A percentile compares a stretch with the other conserved stretches of the same genome.
phyloP scores from a whole-genome alignment of 1,140 invertebrate species.

The Ostrea edulis region DNA sequence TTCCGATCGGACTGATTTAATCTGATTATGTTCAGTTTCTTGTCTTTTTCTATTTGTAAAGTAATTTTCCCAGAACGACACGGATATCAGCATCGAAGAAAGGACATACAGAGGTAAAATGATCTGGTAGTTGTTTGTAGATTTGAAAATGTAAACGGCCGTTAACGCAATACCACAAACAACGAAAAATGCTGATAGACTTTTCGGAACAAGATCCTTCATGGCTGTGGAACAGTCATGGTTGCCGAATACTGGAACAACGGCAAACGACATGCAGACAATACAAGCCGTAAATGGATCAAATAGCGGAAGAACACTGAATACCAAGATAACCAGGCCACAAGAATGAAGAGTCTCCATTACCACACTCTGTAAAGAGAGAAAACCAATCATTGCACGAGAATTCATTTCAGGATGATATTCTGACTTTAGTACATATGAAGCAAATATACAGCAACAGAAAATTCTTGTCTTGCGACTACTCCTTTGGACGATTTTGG shows the following conservation, averaged over 20 bases:
- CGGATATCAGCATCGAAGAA: background rate
- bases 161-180: no score
- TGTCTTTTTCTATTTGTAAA: background rate
- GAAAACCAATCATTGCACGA: background rate
- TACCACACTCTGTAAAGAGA: background rate
- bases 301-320: conserved; percentile 12
- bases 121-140: no score
- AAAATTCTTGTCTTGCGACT: no score
- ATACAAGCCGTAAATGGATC: background rate
- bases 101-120: background rate
- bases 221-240: background rate
- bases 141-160: background rate
- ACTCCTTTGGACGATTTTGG: no score
- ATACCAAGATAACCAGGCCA: conserved; percentile 12
- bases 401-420: no score
- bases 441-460: no score
- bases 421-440: no score
- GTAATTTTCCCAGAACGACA: background rate
- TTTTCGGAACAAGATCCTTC: background rate
- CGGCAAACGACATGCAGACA: no score
- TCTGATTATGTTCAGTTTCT: background rate
- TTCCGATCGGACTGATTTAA: background rate
- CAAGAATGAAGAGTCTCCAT: background rate
- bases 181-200: no score
- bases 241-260: background rate